Conservation (phyloP, 2,888 invertebrate species). For the Lomographa bimaculata region DNA sequence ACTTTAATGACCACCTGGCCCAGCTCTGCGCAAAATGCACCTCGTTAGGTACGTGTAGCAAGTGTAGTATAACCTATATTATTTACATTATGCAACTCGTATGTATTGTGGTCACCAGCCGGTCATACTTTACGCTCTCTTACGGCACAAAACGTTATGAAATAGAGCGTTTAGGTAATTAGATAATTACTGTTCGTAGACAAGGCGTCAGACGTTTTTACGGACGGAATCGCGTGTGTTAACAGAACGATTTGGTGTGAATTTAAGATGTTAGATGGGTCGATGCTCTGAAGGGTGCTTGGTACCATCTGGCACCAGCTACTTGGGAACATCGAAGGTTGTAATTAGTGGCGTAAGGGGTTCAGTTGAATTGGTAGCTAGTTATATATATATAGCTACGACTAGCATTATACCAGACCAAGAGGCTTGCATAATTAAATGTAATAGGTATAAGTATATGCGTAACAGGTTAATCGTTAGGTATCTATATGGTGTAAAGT, state of each 20-base stretch:
- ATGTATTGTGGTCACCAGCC: slow-evolving; percentile 25
- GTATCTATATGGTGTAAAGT: too few relatives aligned
- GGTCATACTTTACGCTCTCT: slow-evolving; percentile 58
- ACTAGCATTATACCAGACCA: too few relatives aligned
- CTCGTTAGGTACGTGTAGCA: too few relatives aligned
- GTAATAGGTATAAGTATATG: too few relatives aligned
- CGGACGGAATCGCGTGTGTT: slow-evolving; percentile 8
- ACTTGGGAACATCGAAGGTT: too few relatives aligned
- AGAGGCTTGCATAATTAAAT: too few relatives aligned
- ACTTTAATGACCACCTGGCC: slow-evolving; percentile 7
- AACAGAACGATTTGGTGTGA: neutral
- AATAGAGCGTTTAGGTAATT: slow-evolving; percentile 55
- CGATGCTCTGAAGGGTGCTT: slow-evolving; percentile 4
- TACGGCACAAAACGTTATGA: slow-evolving; percentile 43
- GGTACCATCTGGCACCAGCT: neutral
- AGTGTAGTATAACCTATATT: too few relatives aligned
- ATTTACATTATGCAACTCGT: slow-evolving; percentile 50
- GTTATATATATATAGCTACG: too few relatives aligned
- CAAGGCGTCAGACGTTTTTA: slow-evolving; percentile 7
- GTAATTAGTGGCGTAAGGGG: too few relatives aligned
- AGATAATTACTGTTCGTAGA: slow-evolving; percentile 27
- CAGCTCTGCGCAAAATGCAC: neutral
- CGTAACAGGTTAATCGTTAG: too few relatives aligned
- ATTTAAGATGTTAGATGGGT: neutral
- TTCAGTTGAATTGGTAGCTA: too few relatives aligned